phyloP scores from a whole-genome alignment of 30 jellyfish, hydroid and myxozoan genomes.

The Clytia hemisphaerica region DNA sequence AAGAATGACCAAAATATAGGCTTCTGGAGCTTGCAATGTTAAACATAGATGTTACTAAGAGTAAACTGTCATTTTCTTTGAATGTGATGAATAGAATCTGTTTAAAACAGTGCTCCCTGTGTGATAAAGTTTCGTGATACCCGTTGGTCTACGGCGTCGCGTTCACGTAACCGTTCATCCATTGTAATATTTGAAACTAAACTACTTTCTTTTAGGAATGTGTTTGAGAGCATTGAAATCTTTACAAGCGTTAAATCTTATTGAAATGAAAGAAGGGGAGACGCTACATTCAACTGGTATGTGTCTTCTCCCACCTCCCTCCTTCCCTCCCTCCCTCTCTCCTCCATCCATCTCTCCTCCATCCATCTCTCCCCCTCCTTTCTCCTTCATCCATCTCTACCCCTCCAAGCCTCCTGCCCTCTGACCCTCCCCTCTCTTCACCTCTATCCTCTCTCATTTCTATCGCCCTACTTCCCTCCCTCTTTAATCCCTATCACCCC shows the following conservation, averaged over 20 bases:
- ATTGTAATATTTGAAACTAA: not conserved
- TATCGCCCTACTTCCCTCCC: not conserved
- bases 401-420: not conserved
- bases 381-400: not conserved
- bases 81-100: too few species aligned
- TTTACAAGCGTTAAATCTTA: slow-evolving; percentile 54
- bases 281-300: slow-evolving; percentile 79
- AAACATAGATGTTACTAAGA: too few species aligned
- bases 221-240: slow-evolving; percentile 79
- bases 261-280: slow-evolving; percentile 35
- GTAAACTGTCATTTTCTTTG: too few species aligned
- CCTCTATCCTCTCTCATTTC: not conserved
- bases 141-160: not conserved
- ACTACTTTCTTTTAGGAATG: slow-evolving; percentile 49
- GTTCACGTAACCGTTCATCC: too few species aligned
- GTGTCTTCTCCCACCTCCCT: not conserved
- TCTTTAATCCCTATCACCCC: not conserved
- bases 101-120: too few species aligned
- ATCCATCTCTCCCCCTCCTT: not conserved
- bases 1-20: too few species aligned
- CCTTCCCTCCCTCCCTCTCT: not conserved
- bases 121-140: not conserved
- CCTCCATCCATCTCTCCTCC: not conserved
- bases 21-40: too few species aligned
- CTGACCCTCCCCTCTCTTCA: not conserved